Evolutionary conservation across 2,113 vertebrate genomes (phyloP).

Genomic region (Zosterops borbonicus): DNA sequence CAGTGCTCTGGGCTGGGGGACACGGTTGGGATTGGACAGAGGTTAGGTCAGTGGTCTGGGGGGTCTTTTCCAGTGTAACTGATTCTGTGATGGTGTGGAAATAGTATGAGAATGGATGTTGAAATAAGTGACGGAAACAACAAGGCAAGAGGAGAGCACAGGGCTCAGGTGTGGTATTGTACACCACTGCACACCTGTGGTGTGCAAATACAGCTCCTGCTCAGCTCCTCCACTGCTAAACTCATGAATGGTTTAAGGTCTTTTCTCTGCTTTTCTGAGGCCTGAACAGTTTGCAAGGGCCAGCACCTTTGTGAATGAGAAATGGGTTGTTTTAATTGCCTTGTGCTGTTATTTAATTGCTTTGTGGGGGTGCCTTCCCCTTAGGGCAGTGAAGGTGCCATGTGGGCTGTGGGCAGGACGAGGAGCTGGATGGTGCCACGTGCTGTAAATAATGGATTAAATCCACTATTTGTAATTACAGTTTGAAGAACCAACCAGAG

Average conservation of each 20-base stretch:
- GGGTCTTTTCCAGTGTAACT: not conserved
- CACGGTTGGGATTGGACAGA: too few species aligned
- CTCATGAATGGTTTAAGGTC: not conserved
- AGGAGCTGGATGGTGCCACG: not conserved
- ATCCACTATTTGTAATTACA: not conserved
- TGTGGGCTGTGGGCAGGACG: not conserved
- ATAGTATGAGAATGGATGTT: not conserved
- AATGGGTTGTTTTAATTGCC: not conserved
- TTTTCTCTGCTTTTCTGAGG: not conserved
- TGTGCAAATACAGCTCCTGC: not conserved
- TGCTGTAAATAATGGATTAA: not conserved
- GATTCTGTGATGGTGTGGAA: not conserved
- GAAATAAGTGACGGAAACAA: not conserved
- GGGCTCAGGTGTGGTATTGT: accelerated
- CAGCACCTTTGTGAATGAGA: not conserved
- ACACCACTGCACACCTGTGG: not conserved
- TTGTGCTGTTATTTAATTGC: not conserved
- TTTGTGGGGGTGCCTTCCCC: not conserved
- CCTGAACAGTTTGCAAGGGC: not conserved
- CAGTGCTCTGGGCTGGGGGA: too few species aligned
- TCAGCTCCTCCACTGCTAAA: not conserved
- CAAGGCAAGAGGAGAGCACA: accelerated
- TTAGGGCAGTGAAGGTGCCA: not conserved
- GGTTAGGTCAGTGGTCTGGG: accelerated
- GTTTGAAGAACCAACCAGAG: not conserved